Conservation (phyloP, 2,888 invertebrate genomes). For the Synanthedon vespiformis region DNA sequence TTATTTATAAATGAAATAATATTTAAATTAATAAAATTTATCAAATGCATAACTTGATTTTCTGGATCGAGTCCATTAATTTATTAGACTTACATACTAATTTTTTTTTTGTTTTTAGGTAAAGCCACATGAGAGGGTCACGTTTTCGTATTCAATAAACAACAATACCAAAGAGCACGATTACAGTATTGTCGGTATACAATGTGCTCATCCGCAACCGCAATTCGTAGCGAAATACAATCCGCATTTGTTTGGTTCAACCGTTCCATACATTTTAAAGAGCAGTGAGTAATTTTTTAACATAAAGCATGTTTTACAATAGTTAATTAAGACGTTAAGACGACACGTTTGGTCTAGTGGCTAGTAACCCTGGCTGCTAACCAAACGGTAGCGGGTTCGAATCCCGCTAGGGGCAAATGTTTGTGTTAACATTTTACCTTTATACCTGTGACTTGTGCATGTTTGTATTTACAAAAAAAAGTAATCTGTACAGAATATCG, state of each 20-base stretch:
- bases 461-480: neutral
- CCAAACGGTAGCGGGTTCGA: too few species aligned
- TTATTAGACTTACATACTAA: neutral
- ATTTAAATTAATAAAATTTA: too few species aligned
- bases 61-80: too few species aligned
- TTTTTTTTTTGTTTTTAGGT: conserved; percentile 25
- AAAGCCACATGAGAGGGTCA: conserved; percentile 29
- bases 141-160: conserved; percentile 29
- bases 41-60: too few species aligned
- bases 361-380: too few species aligned
- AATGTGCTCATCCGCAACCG: conserved; percentile 39
- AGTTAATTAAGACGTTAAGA: too few species aligned
- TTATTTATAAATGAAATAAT: too few species aligned
- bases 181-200: conserved; percentile 32
- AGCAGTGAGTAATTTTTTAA: conserved; percentile 20
- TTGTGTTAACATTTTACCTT: too few species aligned
- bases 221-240: conserved; percentile 32
- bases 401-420: too few species aligned
- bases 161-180: conserved; percentile 36
- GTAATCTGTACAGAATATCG: neutral
- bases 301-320: too few species aligned
- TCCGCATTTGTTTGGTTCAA: conserved; percentile 29
- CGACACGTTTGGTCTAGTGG: too few species aligned
- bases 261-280: conserved; percentile 20
- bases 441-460: too few species aligned